These are phyloP conservation scores for Lasioglossum albipes DNA, from an alignment of 1,140 invertebrate genomes.

Conservation along the genomic window DNA sequence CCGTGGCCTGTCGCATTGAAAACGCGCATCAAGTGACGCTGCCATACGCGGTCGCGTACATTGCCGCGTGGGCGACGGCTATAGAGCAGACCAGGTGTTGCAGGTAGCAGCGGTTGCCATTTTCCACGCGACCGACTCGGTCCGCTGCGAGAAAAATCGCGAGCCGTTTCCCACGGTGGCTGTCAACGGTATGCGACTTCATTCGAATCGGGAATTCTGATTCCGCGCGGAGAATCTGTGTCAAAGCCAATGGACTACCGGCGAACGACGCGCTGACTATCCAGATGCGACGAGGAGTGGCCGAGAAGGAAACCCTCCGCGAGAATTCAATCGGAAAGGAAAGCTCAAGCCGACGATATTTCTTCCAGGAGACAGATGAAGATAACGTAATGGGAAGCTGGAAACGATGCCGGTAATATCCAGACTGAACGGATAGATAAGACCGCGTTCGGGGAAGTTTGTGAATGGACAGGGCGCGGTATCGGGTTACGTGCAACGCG, in stretches of 20 bases:
- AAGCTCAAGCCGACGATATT: background rate
- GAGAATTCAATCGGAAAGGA: background rate
- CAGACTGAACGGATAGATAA: constrained; percentile 9
- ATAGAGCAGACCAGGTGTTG: constrained; percentile 62
- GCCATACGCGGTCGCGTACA: constrained; percentile 30
- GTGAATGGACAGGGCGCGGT: background rate
- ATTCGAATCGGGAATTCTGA: background rate
- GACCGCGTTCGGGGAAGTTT: constrained; percentile 4
- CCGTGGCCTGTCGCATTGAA: constrained; percentile 57
- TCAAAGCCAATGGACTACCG: too few relatives aligned
- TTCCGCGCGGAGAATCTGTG: too few relatives aligned
- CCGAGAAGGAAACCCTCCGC: background rate
- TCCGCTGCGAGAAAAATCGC: constrained; percentile 18
- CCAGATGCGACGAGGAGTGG: too few relatives aligned
- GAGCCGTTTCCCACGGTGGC: constrained; percentile 24
- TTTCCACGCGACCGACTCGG: constrained; percentile 10
- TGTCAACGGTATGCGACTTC: background rate
- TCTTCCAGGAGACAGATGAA: constrained; percentile 23
- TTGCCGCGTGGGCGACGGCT: constrained; percentile 41
- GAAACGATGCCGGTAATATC: background rate
- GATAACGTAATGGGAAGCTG: constrained; percentile 21
- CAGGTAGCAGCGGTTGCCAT: constrained; percentile 51
- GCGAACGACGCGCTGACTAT: too few relatives aligned
- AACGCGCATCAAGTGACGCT: constrained; percentile 62
- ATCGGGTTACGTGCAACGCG: background rate